Conservation (phyloP, 2,113 vertebrate genomes). For the Mesoclemmys tuberculata region DNA sequence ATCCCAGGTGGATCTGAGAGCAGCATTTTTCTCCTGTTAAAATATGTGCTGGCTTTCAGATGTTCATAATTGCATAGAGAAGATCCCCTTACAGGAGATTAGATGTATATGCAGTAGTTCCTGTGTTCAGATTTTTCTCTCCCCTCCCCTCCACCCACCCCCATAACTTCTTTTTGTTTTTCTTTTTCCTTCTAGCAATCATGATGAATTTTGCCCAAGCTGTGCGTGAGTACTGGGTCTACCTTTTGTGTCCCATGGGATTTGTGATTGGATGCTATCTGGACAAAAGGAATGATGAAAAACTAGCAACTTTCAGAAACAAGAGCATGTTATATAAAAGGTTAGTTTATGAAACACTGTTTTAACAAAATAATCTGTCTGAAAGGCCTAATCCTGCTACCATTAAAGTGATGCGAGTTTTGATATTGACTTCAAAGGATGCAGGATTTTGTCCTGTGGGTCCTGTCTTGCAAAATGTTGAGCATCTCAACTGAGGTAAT, state of each 20-base stretch:
- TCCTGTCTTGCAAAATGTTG: not conserved
- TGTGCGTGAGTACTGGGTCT: conserved; percentile 85
- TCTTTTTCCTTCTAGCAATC: conserved; percentile 58
- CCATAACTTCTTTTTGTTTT: not conserved
- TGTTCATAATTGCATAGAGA: not conserved
- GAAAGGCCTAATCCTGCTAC: not conserved
- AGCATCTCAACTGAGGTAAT: not conserved
- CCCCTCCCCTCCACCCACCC: not conserved
- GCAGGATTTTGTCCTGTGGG: not conserved
- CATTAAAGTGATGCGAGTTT: not conserved
- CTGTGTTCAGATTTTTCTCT: not conserved
- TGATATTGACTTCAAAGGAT: not conserved
- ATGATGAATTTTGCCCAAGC: conserved; percentile 84
- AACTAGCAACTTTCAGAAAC: conserved; percentile 89
- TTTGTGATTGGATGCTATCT: conserved; percentile 89
- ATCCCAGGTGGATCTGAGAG: not conserved
- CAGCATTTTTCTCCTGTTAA: fast-evolving
- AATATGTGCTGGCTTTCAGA: fast-evolving
- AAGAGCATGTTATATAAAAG: conserved; percentile 90
- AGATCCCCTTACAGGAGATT: not conserved
- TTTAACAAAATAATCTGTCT: not conserved
- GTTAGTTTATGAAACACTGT: conserved; percentile 67
- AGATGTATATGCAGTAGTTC: not conserved
- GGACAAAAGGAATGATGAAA: conserved; percentile 86
- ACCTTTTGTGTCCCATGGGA: conserved; percentile 88